phyloP scores from a whole-genome alignment of 1,140 invertebrate genomes.

The Macrotrachela quadricornifera region DNA sequence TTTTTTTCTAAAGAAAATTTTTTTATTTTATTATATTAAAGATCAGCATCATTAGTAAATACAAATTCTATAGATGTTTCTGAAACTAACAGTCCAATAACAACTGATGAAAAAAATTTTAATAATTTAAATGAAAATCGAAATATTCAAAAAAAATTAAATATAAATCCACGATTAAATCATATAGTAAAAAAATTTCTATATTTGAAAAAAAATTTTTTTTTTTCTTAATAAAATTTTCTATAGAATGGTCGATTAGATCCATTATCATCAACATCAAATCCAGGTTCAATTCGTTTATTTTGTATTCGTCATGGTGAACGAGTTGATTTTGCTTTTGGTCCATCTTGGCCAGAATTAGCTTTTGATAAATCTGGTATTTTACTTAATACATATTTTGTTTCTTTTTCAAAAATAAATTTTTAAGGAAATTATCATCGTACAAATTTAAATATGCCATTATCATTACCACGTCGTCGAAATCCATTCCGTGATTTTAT shows the following conservation, averaged over 20 bases:
- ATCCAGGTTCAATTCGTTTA: slow-evolving; percentile 1
- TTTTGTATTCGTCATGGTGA: slow-evolving; percentile 54
- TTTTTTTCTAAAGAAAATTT: neutral
- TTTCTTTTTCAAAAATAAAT: neutral
- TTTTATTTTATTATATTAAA: neutral
- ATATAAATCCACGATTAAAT: neutral
- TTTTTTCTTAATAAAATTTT: neutral
- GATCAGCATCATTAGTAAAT: neutral
- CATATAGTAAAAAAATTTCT: neutral
- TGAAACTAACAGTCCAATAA: neutral
- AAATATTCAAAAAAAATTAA: neutral
- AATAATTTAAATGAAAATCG: neutral
- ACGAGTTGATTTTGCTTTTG: slow-evolving; percentile 70
- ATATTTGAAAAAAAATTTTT: neutral
- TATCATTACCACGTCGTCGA: neutral
- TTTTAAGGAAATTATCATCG: neutral
- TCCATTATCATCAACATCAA: neutral
- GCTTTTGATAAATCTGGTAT: slow-evolving; percentile 57
- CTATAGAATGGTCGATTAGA: neutral
- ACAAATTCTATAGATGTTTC: neutral
- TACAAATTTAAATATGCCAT: neutral
- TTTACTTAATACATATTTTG: neutral
- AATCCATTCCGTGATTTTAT: slow-evolving; percentile 2
- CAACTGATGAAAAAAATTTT: neutral
- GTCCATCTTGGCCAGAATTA: slow-evolving; percentile 53